A percentile compares a stretch with the other conserved stretches of the same genome.
Conservation (phyloP, 2,888 invertebrate species). For the Orgyia antiqua region DNA sequence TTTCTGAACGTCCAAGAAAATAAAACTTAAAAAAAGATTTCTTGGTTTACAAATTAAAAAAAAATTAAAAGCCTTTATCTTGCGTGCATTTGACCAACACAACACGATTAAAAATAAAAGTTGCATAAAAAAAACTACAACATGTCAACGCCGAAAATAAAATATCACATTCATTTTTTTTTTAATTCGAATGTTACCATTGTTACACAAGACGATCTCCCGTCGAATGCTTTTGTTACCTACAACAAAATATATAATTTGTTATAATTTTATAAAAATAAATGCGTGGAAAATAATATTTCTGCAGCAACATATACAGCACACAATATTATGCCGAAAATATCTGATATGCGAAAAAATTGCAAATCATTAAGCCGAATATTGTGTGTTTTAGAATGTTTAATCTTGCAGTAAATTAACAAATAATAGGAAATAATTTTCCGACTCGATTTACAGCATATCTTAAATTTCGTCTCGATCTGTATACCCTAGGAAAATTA, state of each 20-base stretch:
- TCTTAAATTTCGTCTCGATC: too few species aligned
- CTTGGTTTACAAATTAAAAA: neutral
- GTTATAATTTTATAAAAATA: constrained; percentile 1
- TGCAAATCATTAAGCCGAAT: too few species aligned
- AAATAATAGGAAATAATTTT: too few species aligned
- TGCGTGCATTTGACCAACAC: constrained; percentile 7
- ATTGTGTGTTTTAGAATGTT: too few species aligned
- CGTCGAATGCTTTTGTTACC: constrained; percentile 9
- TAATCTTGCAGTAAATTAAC: too few species aligned
- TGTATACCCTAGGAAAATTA: too few species aligned
- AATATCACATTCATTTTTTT: constrained; percentile 7
- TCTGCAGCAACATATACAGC: too few species aligned
- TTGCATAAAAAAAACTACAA: constrained; percentile 3
- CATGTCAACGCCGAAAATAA: neutral
- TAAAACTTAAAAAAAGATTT: too few species aligned
- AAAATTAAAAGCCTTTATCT: constrained; percentile 4
- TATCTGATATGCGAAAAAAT: too few species aligned
- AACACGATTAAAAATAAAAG: constrained; percentile 3
- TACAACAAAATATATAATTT: constrained; percentile 10
- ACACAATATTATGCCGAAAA: too few species aligned
- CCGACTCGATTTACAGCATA: too few species aligned
- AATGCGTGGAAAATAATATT: neutral
- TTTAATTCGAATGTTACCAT: constrained; percentile 6
- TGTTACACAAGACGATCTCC: constrained; percentile 7
- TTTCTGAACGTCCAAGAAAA: too few species aligned